These are phyloP conservation scores for Meda fulgida DNA, from an alignment of 2,797 vertebrate genomes.

Conservation along the genomic window DNA sequence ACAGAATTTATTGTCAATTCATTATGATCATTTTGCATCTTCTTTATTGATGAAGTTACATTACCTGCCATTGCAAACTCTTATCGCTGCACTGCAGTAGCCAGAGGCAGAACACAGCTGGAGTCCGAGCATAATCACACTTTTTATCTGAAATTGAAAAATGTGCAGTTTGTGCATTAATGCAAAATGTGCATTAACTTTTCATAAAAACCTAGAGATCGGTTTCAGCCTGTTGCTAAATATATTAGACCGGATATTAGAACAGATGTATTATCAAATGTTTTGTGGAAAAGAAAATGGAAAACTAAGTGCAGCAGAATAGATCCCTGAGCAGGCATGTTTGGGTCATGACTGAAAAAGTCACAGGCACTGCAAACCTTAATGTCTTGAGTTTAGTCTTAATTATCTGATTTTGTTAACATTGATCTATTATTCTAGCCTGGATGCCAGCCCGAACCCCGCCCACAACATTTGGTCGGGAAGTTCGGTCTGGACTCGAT, in stretches of 20 bases:
- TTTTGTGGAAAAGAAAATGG: conserved; percentile 11
- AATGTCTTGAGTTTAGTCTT: not conserved
- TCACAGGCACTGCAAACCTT: not conserved
- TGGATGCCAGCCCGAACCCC: no score
- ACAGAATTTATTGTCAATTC: not conserved
- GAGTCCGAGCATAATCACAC: conserved; percentile 5
- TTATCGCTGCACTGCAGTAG: conserved; percentile 11
- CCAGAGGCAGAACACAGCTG: conserved; percentile 26
- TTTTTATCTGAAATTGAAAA: conserved; percentile 41
- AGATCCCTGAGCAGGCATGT: not conserved
- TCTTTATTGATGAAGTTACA: not conserved
- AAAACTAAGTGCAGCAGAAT: not conserved
- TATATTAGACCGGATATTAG: not conserved
- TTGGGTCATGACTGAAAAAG: not conserved
- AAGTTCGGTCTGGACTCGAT: no score
- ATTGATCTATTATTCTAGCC: conserved; percentile 33
- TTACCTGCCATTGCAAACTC: conserved; percentile 12
- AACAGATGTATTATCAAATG: conserved; percentile 9
- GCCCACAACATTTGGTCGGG: no score
- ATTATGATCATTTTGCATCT: conserved; percentile 8
- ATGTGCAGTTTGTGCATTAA: conserved; percentile 40
- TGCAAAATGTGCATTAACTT: conserved; percentile 47
- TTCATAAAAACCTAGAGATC: conserved; percentile 40
- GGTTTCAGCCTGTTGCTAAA: conserved; percentile 22
- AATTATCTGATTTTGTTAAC: conserved; percentile 22